Base-by-base conservation (phyloP, 2,888 invertebrate species). In the Drosophila mettleri region DNA sequence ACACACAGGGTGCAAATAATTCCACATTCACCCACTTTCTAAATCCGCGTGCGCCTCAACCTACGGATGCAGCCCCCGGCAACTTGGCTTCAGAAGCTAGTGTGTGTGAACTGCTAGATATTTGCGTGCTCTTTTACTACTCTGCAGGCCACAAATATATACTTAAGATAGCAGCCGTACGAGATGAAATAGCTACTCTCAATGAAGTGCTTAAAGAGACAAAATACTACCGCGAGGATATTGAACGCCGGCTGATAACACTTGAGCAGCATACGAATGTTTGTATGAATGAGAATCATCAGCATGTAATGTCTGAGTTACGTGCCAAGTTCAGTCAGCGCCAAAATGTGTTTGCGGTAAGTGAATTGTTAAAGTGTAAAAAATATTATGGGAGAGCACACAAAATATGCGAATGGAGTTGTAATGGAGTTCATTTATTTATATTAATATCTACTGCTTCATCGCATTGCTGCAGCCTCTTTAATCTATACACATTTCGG, bases 101-200 rank as follows among this genome's bases (percentile, higher is more conserved):
- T 3, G 65, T 93, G 2, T 89, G 86, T 36, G 92, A 92, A 41
- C 63, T 93, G 27, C 66, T 92, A 49, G 92, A 93, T 61, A 82
- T 92, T 49, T 86, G 89, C 39, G 72, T 92, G 9, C 79, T 93
- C 6, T 92, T 91, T 55, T 93, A 92, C 63, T 92, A 92, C 53
- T 91, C 91, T 7, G 90, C 92, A 12, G 92, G 92, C 0, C 92
- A 92, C 59, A 93, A 93, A 71, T 92, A 93, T 73, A 89, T 92
- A 45, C 88, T 92, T 2, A 93, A 92, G 86, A 90, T 92, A 45
- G 88, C 91, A 22, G 75, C 91, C 2, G 90, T 92, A 0, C 89
- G 92, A 3, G 92, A 92, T 78, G 92, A 92, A 79, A 91, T 92
- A 27, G 91, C 91, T 6, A 88, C 87, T 27, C 82, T 92, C 33